Base-by-base conservation (phyloP, 1,140 invertebrate genomes). In the Drosophila murphyi region DNA sequence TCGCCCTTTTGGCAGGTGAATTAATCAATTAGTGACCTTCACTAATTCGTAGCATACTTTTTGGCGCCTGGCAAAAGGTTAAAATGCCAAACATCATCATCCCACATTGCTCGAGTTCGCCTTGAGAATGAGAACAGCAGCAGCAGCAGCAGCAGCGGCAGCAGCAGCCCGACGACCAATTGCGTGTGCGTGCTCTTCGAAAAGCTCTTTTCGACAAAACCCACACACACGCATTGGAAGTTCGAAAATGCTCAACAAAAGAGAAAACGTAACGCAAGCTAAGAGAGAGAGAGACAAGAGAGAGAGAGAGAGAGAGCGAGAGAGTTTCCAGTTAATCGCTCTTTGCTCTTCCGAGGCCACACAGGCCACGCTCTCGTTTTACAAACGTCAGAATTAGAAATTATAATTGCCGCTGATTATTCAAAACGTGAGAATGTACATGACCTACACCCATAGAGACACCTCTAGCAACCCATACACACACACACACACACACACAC, bases 11-110 rank as follows among this genome's bases (percentile, higher is more conserved):
- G 61, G 62, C 73, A 80, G 65, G 65, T 74, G 59, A 72, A 78
- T 89, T 89, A 89, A 89, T 89, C 85, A 89, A 90, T 89, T 90
- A 89, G 86, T 79, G 85, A 90, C 86, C 85, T 89, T 89, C 85
- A 76, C 50, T 83, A 71, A 72, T 63, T 72, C 76, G 48, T 61
- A 79, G 75, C 78, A 85, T 71, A 81, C 74, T 78, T 78, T 72
- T 54, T 76, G 76, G 82, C 71, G 69, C 69, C 65, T 76, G 71
- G 59, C 74, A 78, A 90, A 90, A 88, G 86, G 86, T 88, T 88
- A 85, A 88, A 88, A 88, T 81, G 87, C 85, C 81, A 78, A 76
- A 77, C 67, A 75, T 77, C 78, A 76, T 55, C 67, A 67, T 76
- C 73, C 55, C 60, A 70, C 41, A 62, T 31, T 61, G 61, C 41